A percentile compares a stretch with the other conserved stretches of the same genome.
These are phyloP conservation scores for Gymnoscopelus braueri DNA, from an alignment of 2,797 vertebrate genomes.

Conservation along the genomic window DNA sequence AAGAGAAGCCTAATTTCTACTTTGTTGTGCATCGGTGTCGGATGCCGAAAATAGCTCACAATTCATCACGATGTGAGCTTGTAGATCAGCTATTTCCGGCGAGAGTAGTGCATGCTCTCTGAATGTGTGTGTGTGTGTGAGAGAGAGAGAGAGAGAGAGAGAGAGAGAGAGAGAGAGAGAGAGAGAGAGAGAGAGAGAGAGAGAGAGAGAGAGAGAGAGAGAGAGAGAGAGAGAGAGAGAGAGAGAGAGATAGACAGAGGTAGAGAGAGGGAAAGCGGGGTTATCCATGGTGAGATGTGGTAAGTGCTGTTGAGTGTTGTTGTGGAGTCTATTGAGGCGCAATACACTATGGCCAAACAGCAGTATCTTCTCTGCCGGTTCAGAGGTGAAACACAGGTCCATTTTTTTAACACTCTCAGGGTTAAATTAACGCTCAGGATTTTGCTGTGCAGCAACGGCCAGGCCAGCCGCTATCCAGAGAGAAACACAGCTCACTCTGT, in stretches of 20 bases:
- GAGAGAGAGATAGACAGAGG: neutral
- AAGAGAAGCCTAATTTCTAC: neutral
- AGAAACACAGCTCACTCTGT: neutral
- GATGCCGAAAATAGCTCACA: slow-evolving; percentile 9
- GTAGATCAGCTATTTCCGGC: no score
- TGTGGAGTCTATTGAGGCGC: slow-evolving; percentile 42
- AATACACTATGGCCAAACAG: slow-evolving; percentile 33
- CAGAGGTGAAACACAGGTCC: slow-evolving; percentile 34
- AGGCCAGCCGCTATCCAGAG: neutral
- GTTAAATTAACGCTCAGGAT: no score
- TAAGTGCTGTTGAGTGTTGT: slow-evolving; percentile 60
- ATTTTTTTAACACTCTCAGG: no score
- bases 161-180: no score
- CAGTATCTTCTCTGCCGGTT: slow-evolving; percentile 20
- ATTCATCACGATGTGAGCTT: no score
- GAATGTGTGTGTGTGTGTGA: no score
- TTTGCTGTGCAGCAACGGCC: slow-evolving; percentile 1
- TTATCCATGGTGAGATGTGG: slow-evolving; percentile 48
- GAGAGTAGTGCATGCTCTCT: slow-evolving; percentile 32
- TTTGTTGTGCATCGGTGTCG: no score
- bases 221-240: no score
- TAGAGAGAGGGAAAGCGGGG: slow-evolving; percentile 28
- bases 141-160: no score
- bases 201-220: no score
- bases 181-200: no score